Percentiles rank a stretch among this genome's conserved stretches.
Evolutionary conservation across 2,888 invertebrate species (phyloP).

Genomic region (Drosophila maculinotata): DNA sequence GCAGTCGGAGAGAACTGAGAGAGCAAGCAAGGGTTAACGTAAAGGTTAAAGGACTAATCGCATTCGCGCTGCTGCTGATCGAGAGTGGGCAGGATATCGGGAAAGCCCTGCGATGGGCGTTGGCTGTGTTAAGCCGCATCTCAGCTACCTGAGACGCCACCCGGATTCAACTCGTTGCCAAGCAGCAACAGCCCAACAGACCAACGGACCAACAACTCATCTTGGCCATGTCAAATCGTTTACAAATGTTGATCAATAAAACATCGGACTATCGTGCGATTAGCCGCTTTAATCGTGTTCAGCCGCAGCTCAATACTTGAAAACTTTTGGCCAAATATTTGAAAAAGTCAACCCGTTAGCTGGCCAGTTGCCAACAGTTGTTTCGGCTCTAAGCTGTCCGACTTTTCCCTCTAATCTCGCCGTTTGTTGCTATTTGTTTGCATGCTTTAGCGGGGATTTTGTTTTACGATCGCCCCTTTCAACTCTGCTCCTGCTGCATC

Average conservation of each 20-base stretch:
- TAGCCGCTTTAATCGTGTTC: constrained; percentile 82
- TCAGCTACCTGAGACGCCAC: constrained; percentile 46
- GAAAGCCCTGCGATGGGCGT: constrained; percentile 62
- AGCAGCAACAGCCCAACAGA: too few relatives aligned
- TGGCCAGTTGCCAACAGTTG: constrained; percentile 21
- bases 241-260: constrained; percentile 85
- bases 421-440: constrained; percentile 74
- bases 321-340: constrained; percentile 81
- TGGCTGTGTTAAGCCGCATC: constrained; percentile 70
- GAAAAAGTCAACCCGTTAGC: constrained; percentile 75
- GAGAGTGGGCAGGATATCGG: constrained; percentile 17
- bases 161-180: constrained; percentile 44
- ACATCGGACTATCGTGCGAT: constrained; percentile 73
- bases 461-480: constrained; percentile 54
- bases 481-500: constrained; percentile 10
- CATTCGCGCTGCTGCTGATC: constrained; percentile 73
- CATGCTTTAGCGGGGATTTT: constrained; percentile 78
- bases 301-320: constrained; percentile 65
- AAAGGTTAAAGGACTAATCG: constrained; percentile 66
- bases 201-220: too few relatives aligned
- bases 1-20: constrained; percentile 26
- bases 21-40: background rate
- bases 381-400: constrained; percentile 56
- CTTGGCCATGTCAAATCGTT: constrained; percentile 69
- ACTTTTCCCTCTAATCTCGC: constrained; percentile 63